phyloP scores from a whole-genome alignment of 2,113 vertebrate genomes.

The Gallinago undulata region DNA sequence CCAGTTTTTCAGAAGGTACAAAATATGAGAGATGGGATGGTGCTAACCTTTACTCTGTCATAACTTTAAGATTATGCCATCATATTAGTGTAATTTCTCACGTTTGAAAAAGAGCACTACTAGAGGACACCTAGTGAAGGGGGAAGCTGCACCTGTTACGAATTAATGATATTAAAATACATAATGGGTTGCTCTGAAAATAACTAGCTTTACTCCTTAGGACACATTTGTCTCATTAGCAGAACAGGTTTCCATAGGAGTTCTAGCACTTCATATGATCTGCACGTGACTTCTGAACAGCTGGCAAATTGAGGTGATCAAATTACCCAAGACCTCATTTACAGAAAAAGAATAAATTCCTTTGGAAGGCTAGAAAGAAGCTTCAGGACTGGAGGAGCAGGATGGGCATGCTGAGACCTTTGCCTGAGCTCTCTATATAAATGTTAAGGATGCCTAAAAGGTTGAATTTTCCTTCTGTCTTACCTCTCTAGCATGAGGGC shows the following conservation, averaged over 20 bases:
- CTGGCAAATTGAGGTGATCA: conserved; percentile 8
- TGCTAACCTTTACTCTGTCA: not conserved
- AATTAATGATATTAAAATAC: not conserved
- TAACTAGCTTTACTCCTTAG: not conserved
- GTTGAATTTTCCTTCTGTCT: not conserved
- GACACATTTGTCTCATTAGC: not conserved
- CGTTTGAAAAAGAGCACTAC: not conserved
- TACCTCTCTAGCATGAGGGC: not conserved
- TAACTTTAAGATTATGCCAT: not conserved
- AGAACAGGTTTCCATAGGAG: not conserved
- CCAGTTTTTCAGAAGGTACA: not conserved
- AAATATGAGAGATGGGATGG: not conserved
- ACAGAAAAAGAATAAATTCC: not conserved
- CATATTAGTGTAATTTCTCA: not conserved
- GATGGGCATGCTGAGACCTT: not conserved
- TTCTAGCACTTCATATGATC: not conserved
- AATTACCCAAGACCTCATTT: not conserved
- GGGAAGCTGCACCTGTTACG: not conserved
- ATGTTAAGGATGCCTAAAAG: not conserved
- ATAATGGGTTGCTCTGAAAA: not conserved
- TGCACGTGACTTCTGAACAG: conserved; percentile 13
- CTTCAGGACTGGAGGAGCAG: not conserved
- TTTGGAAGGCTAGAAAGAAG: not conserved
- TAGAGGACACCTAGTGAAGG: not conserved
- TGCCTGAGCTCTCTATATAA: not conserved